Conservation (phyloP, 2,797 vertebrate species). For the Bradypus variegatus region DNA sequence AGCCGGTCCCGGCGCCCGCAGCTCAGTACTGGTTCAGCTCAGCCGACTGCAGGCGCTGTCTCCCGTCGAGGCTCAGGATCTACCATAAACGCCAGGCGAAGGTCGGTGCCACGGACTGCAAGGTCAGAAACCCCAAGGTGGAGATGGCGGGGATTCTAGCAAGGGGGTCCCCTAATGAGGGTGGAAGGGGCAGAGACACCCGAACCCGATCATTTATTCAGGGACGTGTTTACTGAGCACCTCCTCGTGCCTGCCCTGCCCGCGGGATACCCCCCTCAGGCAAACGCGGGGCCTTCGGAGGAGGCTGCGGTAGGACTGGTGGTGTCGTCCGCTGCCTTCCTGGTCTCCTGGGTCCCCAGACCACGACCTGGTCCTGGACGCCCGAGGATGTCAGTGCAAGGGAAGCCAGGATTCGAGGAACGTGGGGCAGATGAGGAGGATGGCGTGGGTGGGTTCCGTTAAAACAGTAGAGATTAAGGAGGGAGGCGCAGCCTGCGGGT, state of each 20-base stretch:
- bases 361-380: not conserved
- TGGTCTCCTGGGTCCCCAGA: not conserved
- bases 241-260: not conserved
- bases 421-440: not conserved
- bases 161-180: not conserved
- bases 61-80: fast-evolving
- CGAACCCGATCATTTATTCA: not conserved
- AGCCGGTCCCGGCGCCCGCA: fast-evolving
- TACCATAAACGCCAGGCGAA: fast-evolving
- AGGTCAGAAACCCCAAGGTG: not conserved
- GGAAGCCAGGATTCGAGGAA: not conserved
- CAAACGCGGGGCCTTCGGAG: not conserved
- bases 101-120: too few species aligned
- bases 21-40: fast-evolving
- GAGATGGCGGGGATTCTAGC: not conserved
- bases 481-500: not conserved
- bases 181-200: not conserved
- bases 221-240: not conserved
- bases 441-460: not conserved
- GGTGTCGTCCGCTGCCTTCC: not conserved
- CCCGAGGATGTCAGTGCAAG: not conserved
- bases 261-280: not conserved
- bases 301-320: not conserved
- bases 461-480: not conserved
- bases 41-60: fast-evolving